Conservation (phyloP, 1,140 invertebrate genomes). For the Papilio polyxenes region DNA sequence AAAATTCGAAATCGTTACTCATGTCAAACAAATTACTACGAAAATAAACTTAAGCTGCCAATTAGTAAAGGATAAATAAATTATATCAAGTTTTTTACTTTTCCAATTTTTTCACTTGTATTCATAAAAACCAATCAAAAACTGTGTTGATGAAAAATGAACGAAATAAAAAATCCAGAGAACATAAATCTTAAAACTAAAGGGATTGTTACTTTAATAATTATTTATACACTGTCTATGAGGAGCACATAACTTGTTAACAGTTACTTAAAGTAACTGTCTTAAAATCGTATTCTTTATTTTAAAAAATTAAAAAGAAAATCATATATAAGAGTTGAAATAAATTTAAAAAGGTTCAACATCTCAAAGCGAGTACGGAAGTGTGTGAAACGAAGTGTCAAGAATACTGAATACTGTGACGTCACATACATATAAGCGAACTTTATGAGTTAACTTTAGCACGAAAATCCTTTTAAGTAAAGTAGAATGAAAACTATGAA, state of each 20-base stretch:
- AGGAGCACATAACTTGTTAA: too few relatives aligned
- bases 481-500: constrained; percentile 12
- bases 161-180: too few relatives aligned
- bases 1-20: background rate
- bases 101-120: background rate
- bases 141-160: too few relatives aligned
- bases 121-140: background rate
- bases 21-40: background rate
- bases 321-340: constrained; percentile 16
- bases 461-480: constrained; percentile 32
- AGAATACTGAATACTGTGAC: constrained; percentile 31
- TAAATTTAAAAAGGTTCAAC: constrained; percentile 22
- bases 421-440: constrained; percentile 18
- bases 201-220: too few relatives aligned
- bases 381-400: background rate
- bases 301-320: background rate
- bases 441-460: constrained; percentile 35
- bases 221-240: too few relatives aligned
- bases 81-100: background rate
- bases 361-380: constrained; percentile 2
- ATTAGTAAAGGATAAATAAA: background rate
- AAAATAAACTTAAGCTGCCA: constrained; percentile 7
- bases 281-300: background rate
- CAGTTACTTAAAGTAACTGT: background rate
- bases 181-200: too few relatives aligned